phyloP scores from a whole-genome alignment of 2,113 vertebrate species.

The Dryoscopus gambensis region DNA sequence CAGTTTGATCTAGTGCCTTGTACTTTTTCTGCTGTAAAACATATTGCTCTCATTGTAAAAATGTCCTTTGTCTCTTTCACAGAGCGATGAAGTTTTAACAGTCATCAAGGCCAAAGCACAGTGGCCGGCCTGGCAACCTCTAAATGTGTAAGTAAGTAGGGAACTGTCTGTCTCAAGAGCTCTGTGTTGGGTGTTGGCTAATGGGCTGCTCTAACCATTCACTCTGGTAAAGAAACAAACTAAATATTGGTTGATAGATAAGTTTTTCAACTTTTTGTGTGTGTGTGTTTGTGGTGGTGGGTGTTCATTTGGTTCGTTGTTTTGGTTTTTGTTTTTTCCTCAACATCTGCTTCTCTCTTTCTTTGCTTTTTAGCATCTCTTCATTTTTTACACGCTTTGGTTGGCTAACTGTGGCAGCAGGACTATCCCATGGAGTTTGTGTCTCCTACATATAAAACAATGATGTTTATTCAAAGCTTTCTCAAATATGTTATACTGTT shows the following conservation, averaged over 20 bases:
- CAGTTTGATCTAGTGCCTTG: not conserved
- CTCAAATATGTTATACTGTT: not conserved
- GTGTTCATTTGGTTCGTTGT: not conserved
- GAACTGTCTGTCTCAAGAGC: not conserved
- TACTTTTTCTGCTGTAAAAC: not conserved
- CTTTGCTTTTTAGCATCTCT: not conserved
- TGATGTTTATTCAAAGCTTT: not conserved
- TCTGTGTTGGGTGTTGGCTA: not conserved
- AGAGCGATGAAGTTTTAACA: constrained; percentile 96
- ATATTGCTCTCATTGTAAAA: not conserved
- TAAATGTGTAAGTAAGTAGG: constrained; percentile 91
- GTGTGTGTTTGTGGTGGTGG: not conserved
- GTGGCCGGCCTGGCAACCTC: constrained; percentile 98
- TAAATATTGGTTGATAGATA: not conserved
- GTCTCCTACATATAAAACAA: not conserved
- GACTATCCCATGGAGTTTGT: not conserved
- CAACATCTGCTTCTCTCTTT: not conserved
- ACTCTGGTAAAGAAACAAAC: not conserved
- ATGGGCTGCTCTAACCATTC: not conserved
- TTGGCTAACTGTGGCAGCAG: not conserved
- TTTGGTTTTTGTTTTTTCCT: no score
- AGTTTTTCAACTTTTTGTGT: not conserved
- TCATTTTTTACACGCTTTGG: not conserved
- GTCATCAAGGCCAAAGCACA: constrained; percentile 99
- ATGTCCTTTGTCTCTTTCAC: constrained; percentile 44